These are phyloP conservation scores for Sebastiscus albofasciatus DNA, from an alignment of 2,797 vertebrate species.

Conservation along the genomic window DNA sequence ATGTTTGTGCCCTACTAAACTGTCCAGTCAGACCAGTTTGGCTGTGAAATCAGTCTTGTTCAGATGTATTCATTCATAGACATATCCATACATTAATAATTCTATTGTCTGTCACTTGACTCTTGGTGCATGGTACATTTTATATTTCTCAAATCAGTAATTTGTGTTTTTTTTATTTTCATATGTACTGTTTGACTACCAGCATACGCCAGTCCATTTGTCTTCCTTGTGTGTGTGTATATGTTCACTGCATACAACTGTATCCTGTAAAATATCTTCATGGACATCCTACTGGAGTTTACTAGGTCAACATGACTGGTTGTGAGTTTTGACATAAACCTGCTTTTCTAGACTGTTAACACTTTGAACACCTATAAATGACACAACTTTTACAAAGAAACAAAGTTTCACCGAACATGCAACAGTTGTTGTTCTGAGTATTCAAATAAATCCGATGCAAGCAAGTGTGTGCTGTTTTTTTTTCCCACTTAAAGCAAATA, in stretches of 20 bases:
- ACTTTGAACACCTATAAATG: neutral
- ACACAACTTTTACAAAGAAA: constrained; percentile 5
- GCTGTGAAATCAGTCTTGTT: constrained; percentile 7
- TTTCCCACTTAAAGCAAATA: neutral
- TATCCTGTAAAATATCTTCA: neutral
- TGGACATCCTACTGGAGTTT: neutral
- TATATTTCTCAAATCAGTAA: neutral
- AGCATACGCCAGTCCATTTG: neutral
- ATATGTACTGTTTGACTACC: neutral
- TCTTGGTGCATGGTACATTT: neutral
- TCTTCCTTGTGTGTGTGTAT: neutral
- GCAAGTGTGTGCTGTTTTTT: neutral
- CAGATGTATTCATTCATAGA: neutral
- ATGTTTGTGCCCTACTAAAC: neutral
- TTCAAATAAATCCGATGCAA: constrained; percentile 51
- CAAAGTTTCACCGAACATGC: neutral
- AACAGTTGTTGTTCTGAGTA: neutral
- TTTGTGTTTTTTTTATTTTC: neutral
- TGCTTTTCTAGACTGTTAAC: constrained; percentile 23
- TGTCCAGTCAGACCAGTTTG: neutral
- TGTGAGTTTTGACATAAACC: neutral
- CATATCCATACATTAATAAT: neutral
- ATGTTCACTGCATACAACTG: neutral
- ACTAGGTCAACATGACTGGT: neutral
- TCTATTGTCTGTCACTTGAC: neutral